Evolutionary conservation across 2,797 vertebrate species (phyloP), one percentile per base, ranked within the genome.

Genomic region (Lagocephalus sceleratus): DNA sequence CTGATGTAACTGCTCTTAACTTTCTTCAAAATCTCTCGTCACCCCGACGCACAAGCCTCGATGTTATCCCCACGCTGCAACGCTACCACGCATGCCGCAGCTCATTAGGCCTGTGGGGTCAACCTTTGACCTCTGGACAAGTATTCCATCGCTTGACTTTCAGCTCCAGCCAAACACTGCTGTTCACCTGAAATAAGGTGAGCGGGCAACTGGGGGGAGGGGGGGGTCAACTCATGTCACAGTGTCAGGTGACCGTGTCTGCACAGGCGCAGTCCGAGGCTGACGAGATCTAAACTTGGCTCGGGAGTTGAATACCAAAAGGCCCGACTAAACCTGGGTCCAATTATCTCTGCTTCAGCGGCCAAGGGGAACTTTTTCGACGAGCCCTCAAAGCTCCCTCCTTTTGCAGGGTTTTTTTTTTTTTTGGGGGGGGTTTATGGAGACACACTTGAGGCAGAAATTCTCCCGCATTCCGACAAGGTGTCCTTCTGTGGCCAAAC

Each of bases 261-360:
- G n/a, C 50, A 62, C 76, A 63, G 54, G 46, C 26, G 6, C 54
- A 48, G 62, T 57, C 50, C 53, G 51, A 57, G 54, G 65, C 20
- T 56, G 73, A 52, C 82, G 79, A 68, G 81, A 82, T 67, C 68
- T 76, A 75, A 83, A 80, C 75, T 83, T 86, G 87, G 82, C 81
- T 76, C 12, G 43, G 56, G 77, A 74, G 60, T 68, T 54, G 72
- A 84, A 87, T 84, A 85, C 80, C 76, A 61, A 84, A 82, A 81
- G 71, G 73, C 72, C 64, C 22, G 25, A 68, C 75, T 81, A 72
- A 87, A 88, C 81, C 85, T 88, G 87, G 80, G 54, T 82, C 85
- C 81, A 88, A 88, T 89, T 89, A 87, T 86, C 82, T 81, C 64
- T 83, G 86, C 84, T 82, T 62, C 67, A 63, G 84, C 81, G 75